Base-by-base conservation (phyloP, 2,888 invertebrate genomes). In the Xylocampa areola region DNA sequence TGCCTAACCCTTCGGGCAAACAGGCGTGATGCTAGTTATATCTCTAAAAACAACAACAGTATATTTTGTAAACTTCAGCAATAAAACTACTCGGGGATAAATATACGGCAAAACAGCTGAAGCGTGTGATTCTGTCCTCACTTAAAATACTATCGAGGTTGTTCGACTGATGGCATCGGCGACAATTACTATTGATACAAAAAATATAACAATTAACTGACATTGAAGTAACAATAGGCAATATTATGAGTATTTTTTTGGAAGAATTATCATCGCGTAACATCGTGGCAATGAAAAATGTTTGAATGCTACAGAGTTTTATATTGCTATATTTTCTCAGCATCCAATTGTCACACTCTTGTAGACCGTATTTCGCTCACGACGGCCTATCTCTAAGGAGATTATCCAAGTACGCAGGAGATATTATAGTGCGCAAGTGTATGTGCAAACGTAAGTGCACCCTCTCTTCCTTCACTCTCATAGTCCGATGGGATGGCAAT, bases 221-320 rank as follows among this genome's bases (percentile, higher is more conserved):
- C 87, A 86, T 86, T 86, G 86, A 76, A 72, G 62, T 67, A 59
- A 84, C 82, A 85, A 85, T 84, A 68, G 75, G 60, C 68, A 70
- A 68, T 35, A 74, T 71, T 68, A 69, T 75, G 63, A 63, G 65
- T 62, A 54, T 60, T 75, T 79, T 84, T 78, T 78, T 49, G 59
- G 51, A 48, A 35, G 29, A 71, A 68, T 58, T 58, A 60, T 58
- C 19, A 63, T 63, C 57, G 52, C 40, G 25, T 49, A 19, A 10
- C 25, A 25, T 8, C 25, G 2, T 8, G 25, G 25, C 21, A 4
- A 21, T 21, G 5, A 21, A 25, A 10, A 8, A 8, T 25, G 25
- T 1, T 25, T 25, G 25, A 8, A 25, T 10, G 1, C 8, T 5
- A 25, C 25, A 8, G 25, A 6, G 8, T 25, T 8, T 25, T 8